phyloP scores from a whole-genome alignment of 2,888 invertebrate genomes.

The Sesia bembeciformis region DNA sequence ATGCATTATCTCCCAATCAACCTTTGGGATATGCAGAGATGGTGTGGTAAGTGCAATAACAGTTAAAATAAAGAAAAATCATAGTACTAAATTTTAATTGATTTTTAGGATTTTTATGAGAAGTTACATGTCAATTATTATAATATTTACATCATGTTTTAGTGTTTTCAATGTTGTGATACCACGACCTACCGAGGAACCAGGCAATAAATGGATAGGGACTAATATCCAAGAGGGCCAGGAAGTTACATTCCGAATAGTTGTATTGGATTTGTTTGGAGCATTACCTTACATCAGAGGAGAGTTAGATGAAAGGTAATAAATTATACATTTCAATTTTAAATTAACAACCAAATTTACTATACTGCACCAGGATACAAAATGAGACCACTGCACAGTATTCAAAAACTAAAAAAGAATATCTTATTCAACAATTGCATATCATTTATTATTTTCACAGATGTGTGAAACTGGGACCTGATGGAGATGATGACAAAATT shows the following conservation, averaged over 20 bases:
- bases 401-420: not conserved
- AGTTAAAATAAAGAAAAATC: not conserved
- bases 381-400: not conserved
- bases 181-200: conserved; percentile 69
- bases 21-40: no score
- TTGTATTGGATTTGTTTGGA: conserved; percentile 71
- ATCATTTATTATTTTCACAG: conserved; percentile 16
- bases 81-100: not conserved
- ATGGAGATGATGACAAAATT: conserved; percentile 37
- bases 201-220: conserved; percentile 74
- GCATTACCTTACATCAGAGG: conserved; percentile 79
- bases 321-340: not conserved
- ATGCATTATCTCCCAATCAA: no score
- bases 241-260: conserved; percentile 75
- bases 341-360: not conserved
- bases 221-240: conserved; percentile 71
- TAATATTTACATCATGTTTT: conserved; percentile 12
- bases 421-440: not conserved
- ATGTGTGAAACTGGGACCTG: conserved; percentile 32
- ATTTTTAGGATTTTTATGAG: not conserved
- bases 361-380: not conserved
- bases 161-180: conserved; percentile 82
- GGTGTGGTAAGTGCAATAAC: no score
- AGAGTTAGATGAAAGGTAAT: conserved; percentile 66
- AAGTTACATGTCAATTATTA: not conserved